Conservation (phyloP, 2,797 vertebrate genomes). For the Bovichtus variegatus region DNA sequence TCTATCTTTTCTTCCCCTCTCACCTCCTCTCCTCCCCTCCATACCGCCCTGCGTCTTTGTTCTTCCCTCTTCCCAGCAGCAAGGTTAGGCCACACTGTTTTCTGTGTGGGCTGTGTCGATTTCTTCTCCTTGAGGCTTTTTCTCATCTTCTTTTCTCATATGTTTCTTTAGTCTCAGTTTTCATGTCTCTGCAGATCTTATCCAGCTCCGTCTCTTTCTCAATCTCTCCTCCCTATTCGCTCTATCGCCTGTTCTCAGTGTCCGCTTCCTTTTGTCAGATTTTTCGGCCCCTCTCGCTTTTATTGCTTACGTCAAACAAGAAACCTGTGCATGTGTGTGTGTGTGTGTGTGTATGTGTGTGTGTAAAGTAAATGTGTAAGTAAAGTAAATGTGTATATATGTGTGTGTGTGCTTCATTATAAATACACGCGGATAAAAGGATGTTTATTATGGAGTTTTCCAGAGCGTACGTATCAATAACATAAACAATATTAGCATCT, state of each 20-base stretch:
- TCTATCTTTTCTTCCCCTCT: constrained; percentile 51
- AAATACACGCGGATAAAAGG: constrained; percentile 1
- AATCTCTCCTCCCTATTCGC: constrained; percentile 2
- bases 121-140: constrained; percentile 59
- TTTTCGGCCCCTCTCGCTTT: neutral
- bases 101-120: constrained; percentile 69
- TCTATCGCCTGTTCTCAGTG: constrained; percentile 2
- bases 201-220: constrained; percentile 18
- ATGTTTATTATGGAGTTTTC: constrained; percentile 38
- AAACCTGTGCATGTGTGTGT: constrained; percentile 8
- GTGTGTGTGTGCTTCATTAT: neutral
- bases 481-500: constrained; percentile 28
- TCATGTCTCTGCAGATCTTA: constrained; percentile 29
- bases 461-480: neutral
- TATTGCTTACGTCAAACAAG: constrained; percentile 46
- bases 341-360: neutral
- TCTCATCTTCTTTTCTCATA: constrained; percentile 14
- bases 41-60: constrained; percentile 53
- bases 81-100: constrained; percentile 57
- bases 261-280: constrained; percentile 6
- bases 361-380: no score
- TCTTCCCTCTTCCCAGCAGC: constrained; percentile 54
- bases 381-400: neutral
- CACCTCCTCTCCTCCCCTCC: constrained; percentile 50
- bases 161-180: constrained; percentile 33